These are phyloP conservation scores for Sebastes diaconus DNA, from an alignment of 2,797 vertebrate species.

Conservation along the genomic window DNA sequence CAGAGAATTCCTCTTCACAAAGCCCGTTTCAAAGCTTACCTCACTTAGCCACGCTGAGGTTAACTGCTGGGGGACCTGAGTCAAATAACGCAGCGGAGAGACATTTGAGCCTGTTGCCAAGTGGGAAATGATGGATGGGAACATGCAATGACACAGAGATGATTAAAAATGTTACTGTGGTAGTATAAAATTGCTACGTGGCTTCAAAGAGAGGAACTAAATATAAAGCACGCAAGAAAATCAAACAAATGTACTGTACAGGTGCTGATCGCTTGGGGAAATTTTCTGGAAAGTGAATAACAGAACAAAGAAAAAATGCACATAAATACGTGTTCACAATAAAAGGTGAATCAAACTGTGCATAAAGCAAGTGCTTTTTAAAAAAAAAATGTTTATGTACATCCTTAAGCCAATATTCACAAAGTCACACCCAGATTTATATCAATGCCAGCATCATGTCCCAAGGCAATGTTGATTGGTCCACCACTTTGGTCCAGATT, in stretches of 20 bases:
- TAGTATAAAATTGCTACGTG: not conserved
- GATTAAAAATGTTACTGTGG: conserved; percentile 21
- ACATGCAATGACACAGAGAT: conserved; percentile 24
- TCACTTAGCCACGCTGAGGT: conserved; percentile 19
- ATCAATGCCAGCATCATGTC: not conserved
- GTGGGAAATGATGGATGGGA: conserved; percentile 39
- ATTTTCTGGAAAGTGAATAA: not conserved
- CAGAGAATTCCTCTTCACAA: conserved; percentile 36
- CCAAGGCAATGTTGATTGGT: not conserved
- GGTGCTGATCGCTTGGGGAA: not conserved
- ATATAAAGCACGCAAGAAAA: not conserved
- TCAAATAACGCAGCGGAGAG: conserved; percentile 28
- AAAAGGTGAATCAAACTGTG: not conserved
- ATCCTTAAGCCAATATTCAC: not conserved
- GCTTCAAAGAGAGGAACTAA: conserved; percentile 3
- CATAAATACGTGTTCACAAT: not conserved
- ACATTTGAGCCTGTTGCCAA: conserved; percentile 33
- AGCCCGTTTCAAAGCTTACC: conserved; percentile 37
- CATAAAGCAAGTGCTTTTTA: not conserved
- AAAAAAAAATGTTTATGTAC: no score
- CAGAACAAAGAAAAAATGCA: conserved; percentile 15
- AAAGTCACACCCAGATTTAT: not conserved
- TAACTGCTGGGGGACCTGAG: conserved; percentile 25
- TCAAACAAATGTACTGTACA: conserved; percentile 1
- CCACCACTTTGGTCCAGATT: not conserved